Conservation (phyloP, 1,140 invertebrate genomes). For the Prorops nasuta region DNA sequence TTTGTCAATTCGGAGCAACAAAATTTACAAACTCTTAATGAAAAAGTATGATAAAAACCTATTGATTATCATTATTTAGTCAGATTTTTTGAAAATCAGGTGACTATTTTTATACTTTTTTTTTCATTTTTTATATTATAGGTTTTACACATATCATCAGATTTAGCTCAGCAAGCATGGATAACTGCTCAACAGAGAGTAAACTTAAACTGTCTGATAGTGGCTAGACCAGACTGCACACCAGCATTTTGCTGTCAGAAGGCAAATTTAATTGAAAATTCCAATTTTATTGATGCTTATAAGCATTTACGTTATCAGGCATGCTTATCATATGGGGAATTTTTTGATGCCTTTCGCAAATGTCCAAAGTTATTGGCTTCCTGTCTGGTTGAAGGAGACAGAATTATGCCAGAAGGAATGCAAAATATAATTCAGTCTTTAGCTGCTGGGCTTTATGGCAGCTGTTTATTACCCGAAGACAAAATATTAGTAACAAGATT, state of each 20-base stretch:
- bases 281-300: slow-evolving; percentile 84
- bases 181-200: slow-evolving; percentile 84
- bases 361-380: slow-evolving; percentile 79
- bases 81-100: slow-evolving; percentile 5
- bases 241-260: slow-evolving; percentile 73
- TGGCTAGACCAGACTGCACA: slow-evolving; percentile 71
- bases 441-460: slow-evolving; percentile 81
- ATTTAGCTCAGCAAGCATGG: slow-evolving; percentile 80
- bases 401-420: slow-evolving; percentile 62
- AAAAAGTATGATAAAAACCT: slow-evolving; percentile 58
- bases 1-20: slow-evolving; percentile 72
- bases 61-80: neutral
- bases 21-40: slow-evolving; percentile 71
- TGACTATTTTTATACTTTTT: slow-evolving; percentile 3
- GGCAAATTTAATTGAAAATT: slow-evolving; percentile 75
- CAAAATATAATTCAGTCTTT: slow-evolving; percentile 70
- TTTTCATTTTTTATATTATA: slow-evolving; percentile 28
- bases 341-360: slow-evolving; percentile 74
- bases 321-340: slow-evolving; percentile 73
- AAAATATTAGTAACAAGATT: slow-evolving; percentile 75
- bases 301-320: slow-evolving; percentile 82
- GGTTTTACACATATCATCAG: slow-evolving; percentile 64
- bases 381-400: slow-evolving; percentile 78
- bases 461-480: slow-evolving; percentile 78
- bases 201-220: slow-evolving; percentile 78